Conservation (phyloP, 1,140 invertebrate species). For the Plodia interpunctella region DNA sequence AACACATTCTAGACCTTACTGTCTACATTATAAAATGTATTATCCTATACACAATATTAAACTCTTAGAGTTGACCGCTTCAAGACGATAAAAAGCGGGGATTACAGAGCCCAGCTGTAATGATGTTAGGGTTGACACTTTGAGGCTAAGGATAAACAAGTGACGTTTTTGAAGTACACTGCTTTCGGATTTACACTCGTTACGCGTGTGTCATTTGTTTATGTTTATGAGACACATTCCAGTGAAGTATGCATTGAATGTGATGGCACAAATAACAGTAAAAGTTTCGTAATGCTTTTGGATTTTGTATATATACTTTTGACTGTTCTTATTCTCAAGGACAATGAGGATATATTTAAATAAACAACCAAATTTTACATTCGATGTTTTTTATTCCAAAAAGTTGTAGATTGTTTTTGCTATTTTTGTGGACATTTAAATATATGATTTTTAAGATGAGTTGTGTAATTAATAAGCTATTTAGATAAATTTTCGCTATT, state of each 20-base stretch:
- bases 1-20: background rate
- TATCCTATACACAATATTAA: background rate
- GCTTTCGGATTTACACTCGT: background rate
- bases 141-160: constrained; percentile 20
- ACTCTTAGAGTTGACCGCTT: background rate
- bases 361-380: no score
- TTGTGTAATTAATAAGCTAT: no score
- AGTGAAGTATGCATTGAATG: background rate
- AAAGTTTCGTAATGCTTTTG: background rate
- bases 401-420: no score
- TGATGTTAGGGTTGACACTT: constrained; percentile 23
- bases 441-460: no score
- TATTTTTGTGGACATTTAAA: no score
- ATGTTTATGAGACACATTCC: background rate
- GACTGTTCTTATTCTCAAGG: background rate
- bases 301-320: background rate
- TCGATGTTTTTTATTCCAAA: no score
- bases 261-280: background rate
- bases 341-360: background rate
- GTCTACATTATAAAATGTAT: constrained; percentile 8
- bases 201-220: background rate
- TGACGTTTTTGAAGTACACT: constrained; percentile 7
- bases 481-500: no score
- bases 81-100: constrained; percentile 20
- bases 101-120: constrained; percentile 21